Base-by-base conservation (phyloP, 2,888 invertebrate genomes). In the Chloromyia formosa region DNA sequence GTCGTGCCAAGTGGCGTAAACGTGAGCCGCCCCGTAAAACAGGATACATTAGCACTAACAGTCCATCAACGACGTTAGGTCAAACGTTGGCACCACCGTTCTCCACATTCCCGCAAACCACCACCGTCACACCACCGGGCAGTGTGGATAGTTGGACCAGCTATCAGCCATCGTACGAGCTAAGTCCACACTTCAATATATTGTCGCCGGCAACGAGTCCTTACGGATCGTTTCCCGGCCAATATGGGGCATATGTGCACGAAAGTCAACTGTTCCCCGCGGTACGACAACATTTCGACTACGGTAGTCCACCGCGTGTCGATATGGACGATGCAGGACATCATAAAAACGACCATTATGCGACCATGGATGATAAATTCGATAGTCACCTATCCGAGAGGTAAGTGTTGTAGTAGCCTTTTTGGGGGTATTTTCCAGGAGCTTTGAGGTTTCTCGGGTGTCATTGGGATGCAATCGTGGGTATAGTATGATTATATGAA, bases 1-100 rank as follows among this genome's bases (percentile, higher is more conserved):
- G 96, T 77, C 89, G 96, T 77, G 96, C 96, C 14, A 96, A 96
- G 84, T 96, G 96, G 96, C 90, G 96, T 64, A 96, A 96, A 83
- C 90, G 96, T 49, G 96, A 96, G 82, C 96, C 96, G 0, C 96
- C 96, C 0, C 89, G 96, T 49, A 96, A 96, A 85, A 94, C 94
- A 0, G 94, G 92, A 45, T 91, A 91, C 87, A 89, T 93, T 81
- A 91, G 90, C 74, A 90, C 91, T 1, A 91, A 89, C 80, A 91
- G 91, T 0, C 90, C 90, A 79, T 90, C 92, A 1, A 90, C 89
- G 60, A 89, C 89, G 42, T 82, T 91, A 72, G 87, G 86, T 74
- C 80, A 80, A 10, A 79, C 83, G 0, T 75, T 85, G 74, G 84
- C 83, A 0, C 90, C 92, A 4, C 91, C 91, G 42, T 90, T 89